Evolutionary conservation across 2,888 invertebrate species (phyloP).

Genomic region (Habroteleia sp.): DNA sequence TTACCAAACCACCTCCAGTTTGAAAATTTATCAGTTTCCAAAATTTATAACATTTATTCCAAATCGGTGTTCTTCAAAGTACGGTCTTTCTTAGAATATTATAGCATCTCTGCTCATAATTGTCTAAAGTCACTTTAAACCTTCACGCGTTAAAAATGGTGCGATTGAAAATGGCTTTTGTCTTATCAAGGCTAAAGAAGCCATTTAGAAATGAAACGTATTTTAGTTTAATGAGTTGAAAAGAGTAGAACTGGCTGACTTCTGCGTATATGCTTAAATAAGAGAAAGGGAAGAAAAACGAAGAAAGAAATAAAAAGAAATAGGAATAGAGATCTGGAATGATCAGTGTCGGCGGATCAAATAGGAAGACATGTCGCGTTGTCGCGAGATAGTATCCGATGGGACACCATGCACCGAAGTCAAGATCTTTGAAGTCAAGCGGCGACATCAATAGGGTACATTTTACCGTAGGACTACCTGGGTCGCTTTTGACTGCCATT

Average conservation of each 20-base stretch:
- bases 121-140: slow-evolving; percentile 7
- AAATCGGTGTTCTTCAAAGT: slow-evolving; percentile 10
- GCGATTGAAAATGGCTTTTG: slow-evolving; percentile 16
- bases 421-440: slow-evolving; percentile 68
- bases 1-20: too few species aligned
- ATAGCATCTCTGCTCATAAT: too few species aligned
- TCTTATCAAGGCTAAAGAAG: slow-evolving; percentile 60
- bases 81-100: too few species aligned
- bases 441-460: slow-evolving; percentile 72
- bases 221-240: slow-evolving; percentile 63
- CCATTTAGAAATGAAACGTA: slow-evolving; percentile 69
- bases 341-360: slow-evolving; percentile 75
- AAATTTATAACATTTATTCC: too few species aligned
- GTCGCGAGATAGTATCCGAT: slow-evolving; percentile 76
- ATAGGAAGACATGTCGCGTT: slow-evolving; percentile 77
- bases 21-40: too few species aligned
- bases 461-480: slow-evolving; percentile 68
- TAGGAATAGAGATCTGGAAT: too few species aligned
- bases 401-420: slow-evolving; percentile 63
- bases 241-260: slow-evolving; percentile 27
- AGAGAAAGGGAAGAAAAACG: slow-evolving; percentile 14
- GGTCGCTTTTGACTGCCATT: slow-evolving; percentile 64
- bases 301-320: too few species aligned
- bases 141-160: slow-evolving; percentile 48
- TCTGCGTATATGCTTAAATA: slow-evolving; percentile 16